Evolutionary conservation across 2,113 vertebrate genomes (phyloP), one percentile per base, ranked within the genome.

Genomic region (Elachura formosa): DNA sequence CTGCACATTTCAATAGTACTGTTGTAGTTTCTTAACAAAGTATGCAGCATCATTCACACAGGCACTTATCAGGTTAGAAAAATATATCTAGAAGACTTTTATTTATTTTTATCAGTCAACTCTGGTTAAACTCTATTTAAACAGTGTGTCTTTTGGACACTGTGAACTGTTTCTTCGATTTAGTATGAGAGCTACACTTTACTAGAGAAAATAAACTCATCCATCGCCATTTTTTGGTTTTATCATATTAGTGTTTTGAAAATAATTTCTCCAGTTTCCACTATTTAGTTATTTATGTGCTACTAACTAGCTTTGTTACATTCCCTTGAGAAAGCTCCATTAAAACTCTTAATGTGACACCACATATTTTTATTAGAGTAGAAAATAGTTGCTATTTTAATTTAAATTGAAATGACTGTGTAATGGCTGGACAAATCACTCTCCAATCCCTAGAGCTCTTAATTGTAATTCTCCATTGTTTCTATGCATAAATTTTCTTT

Each of bases 351-450:
- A 96, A 97, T 97, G 96, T 97, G 97, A 97, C 97, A 98, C 93
- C 89, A 96, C 96, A 94, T 97, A 97, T 97, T 98, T 98, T 98
- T 96, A 97, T 94, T 95, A 97, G 97, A 97, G 94, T 98, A 97
- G 97, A 97, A 98, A 98, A 98, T 94, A 98, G 97, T 98, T 97
- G 97, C 96, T 96, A 95, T 98, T 98, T 98, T 98, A 98, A 98
- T 98, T 98, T 98, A 98, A 98, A 98, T 98, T 97, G 96, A 98
- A 98, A 98, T 98, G 96, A 97, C 96, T 98, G 75, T 97, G 96
- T 98, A 98, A 98, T 98, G 95, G 93, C 95, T 96, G 97, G 97
- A 98, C 97, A 98, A 97, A 98, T 97, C 96, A 97, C 96, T 97
- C 93, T 92, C 89, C 87, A 95, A 94, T 98, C 97, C 97, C 97